A percentile compares a stretch with the other conserved stretches of the same genome.
These are phyloP conservation scores for Nomada ruficornis DNA, from an alignment of 2,888 invertebrate species.

Conservation along the genomic window DNA sequence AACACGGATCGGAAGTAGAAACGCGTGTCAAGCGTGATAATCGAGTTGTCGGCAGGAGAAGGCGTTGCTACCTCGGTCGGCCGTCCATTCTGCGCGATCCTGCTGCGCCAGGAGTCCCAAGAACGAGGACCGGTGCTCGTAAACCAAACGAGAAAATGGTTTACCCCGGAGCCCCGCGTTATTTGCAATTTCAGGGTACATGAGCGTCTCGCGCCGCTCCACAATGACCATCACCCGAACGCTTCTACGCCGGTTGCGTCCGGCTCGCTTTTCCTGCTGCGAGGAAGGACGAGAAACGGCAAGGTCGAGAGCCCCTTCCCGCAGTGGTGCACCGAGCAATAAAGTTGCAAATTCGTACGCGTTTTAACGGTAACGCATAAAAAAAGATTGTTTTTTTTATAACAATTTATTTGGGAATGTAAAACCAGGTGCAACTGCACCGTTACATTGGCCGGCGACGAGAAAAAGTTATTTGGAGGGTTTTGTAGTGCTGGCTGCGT, in stretches of 20 bases:
- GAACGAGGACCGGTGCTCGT: constrained; percentile 27
- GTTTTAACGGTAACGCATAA: neutral
- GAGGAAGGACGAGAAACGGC: constrained; percentile 31
- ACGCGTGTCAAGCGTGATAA: constrained; percentile 51
- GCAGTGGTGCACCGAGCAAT: neutral
- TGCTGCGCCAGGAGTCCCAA: constrained; percentile 45
- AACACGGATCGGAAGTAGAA: neutral
- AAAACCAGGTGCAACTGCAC: too few species aligned
- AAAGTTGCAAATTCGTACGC: neutral
- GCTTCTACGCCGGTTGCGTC: constrained; percentile 18
- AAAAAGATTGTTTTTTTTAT: neutral
- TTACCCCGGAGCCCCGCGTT: constrained; percentile 69
- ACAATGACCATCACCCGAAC: constrained; percentile 43
- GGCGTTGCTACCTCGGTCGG: constrained; percentile 36
- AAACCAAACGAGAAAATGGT: constrained; percentile 68
- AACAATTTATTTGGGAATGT: too few species aligned
- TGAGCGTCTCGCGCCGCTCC: constrained; percentile 75
- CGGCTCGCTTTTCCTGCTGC: constrained; percentile 39
- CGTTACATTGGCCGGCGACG: too few species aligned
- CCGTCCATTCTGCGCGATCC: constrained; percentile 46
- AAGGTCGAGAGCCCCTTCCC: constrained; percentile 3
- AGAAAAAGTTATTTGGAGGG: too few species aligned
- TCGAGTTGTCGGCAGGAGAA: constrained; percentile 45
- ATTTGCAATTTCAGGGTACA: constrained; percentile 80
- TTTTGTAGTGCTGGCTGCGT: too few species aligned